Base-by-base conservation (phyloP, 2,797 vertebrate genomes). In the Graptemys geographica region DNA sequence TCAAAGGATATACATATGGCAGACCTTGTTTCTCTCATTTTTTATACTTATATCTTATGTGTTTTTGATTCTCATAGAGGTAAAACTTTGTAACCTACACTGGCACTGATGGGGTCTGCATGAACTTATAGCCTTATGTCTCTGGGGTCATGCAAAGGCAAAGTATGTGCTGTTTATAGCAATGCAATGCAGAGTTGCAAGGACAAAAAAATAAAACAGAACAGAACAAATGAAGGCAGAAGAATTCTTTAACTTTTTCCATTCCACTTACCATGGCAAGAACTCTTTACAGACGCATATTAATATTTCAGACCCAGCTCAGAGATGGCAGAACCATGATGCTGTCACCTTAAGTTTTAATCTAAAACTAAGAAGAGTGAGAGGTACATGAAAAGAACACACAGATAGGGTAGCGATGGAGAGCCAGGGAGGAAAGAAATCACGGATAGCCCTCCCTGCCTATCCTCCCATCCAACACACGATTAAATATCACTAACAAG, bases 51-150 rank as follows among this genome's bases (percentile, higher is more conserved):
- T 89, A 74, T 52, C 56, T 59, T 69, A 52, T 49, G 18, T 65
- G 84, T 41, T 86, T 93, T 44, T 5, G 62, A 33, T 76, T 86
- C 25, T 49, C 87, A 83, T 59, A 80, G 81, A 52, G 59, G 53
- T 51, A 53, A 84, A 3, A 89, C 89, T 81, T 92, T 33, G 81
- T 74, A 69, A 89, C 72, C 79, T 5, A 16, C 1, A 74, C 1
- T 55, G 83, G 44, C 28, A 88, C 72, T 84, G 65, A 79, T 15
- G 4, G 28, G 78, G 62, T 86, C 86, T 83, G 82, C 80, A 8
- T 81, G 84, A 79, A 1, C 44, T 51, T 88, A 87, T 47, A 87
- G 57, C 62, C 91, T 80, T 74, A 23, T 28, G 0, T 78, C 92
- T 89, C 87, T 74, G 7, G 79, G 84, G 91, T 37, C 47, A 11